Evolutionary conservation across 53 echinoderm and acorn worm species (phyloP).

Genomic region (Antedon mediterranea): DNA sequence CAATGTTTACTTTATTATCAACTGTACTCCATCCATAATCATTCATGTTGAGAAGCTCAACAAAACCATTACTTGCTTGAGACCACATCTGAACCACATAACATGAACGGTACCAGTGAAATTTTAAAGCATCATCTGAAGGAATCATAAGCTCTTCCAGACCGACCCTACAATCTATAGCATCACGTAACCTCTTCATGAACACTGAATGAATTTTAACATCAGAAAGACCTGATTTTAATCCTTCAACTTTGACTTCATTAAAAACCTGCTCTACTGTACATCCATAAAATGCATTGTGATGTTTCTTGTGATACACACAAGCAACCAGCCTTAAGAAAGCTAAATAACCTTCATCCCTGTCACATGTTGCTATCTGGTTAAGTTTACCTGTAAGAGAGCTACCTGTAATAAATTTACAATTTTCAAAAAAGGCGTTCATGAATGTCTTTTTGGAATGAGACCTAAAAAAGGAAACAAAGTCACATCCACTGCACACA

Average conservation of each 20-base stretch:
- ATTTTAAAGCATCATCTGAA: background rate
- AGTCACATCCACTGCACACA: conserved; percentile 7
- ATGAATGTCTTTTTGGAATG: conserved; percentile 8
- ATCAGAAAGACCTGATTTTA: too few relatives aligned
- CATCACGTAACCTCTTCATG: too few relatives aligned
- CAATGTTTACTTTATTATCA: background rate
- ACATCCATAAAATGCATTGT: background rate
- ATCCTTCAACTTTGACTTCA: too few relatives aligned
- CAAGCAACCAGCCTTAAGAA: conserved; percentile 21
- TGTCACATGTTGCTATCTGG: background rate
- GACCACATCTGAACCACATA: background rate
- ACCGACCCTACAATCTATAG: too few relatives aligned
- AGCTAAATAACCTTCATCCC: conserved; percentile 10
- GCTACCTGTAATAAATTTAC: conserved; percentile 7
- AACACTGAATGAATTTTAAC: too few relatives aligned
- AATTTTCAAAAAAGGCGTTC: conserved; percentile 1
- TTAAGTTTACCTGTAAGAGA: background rate
- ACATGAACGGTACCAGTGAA: conserved; percentile 1
- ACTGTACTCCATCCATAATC: background rate
- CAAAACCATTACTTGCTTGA: background rate
- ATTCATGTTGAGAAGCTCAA: background rate
- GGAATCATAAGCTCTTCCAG: conserved; percentile 23
- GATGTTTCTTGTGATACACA: conserved; percentile 15
- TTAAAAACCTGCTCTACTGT: conserved; percentile 1
- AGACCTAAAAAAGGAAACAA: conserved; percentile 6